These are phyloP conservation scores for Cordilura impudica DNA, from an alignment of 2,888 invertebrate species.

Conservation along the genomic window DNA sequence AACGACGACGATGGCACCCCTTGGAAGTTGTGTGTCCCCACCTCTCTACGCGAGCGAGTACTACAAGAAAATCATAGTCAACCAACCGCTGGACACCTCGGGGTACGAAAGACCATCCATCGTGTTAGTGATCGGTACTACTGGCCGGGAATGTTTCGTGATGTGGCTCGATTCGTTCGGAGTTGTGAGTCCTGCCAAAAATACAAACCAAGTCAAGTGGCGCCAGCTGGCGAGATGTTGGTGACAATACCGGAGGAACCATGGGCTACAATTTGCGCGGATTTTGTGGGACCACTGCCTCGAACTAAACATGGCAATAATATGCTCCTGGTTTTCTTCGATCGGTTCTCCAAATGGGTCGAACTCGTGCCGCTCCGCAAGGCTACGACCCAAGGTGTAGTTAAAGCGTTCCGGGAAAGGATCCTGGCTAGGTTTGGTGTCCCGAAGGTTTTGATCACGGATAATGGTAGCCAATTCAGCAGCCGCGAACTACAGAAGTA, in stretches of 20 bases:
- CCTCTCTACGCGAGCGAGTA: too few relatives aligned
- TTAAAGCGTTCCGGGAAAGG: neutral
- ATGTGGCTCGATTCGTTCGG: neutral
- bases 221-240: slow-evolving; percentile 20
- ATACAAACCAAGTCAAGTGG: slow-evolving; percentile 13
- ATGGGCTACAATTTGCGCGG: slow-evolving; percentile 19
- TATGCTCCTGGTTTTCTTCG: neutral
- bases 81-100: too few relatives aligned
- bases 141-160: too few relatives aligned
- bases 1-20: too few relatives aligned
- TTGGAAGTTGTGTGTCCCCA: too few relatives aligned
- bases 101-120: too few relatives aligned
- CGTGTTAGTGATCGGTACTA: too few relatives aligned
- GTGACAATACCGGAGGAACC: slow-evolving; percentile 14
- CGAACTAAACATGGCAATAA: neutral
- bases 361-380: neutral
- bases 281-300: neutral
- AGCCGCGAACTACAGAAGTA: neutral
- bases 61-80: too few relatives aligned
- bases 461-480: slow-evolving; percentile 20
- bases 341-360: slow-evolving; percentile 14
- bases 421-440: neutral
- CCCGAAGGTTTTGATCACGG: slow-evolving; percentile 12
- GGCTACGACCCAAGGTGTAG: neutral
- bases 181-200: slow-evolving; percentile 5